phyloP scores from a whole-genome alignment of 2,888 invertebrate genomes.

The Meiosimyza decipiens region DNA sequence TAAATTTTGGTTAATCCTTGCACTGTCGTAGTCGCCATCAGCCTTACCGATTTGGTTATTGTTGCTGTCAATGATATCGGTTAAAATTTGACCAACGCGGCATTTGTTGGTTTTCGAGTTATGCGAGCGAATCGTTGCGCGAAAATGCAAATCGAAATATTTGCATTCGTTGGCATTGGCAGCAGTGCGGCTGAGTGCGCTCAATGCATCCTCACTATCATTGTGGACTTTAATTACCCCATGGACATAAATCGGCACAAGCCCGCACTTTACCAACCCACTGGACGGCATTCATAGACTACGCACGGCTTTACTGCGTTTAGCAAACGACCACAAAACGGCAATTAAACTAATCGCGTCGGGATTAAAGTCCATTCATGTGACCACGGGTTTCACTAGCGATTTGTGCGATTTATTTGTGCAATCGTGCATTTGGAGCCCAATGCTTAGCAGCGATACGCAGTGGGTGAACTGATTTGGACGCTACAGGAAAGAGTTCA shows the following conservation, averaged over 20 bases:
- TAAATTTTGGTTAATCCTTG: slow-evolving; percentile 66
- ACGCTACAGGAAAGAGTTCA: background rate
- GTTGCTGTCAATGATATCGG: background rate
- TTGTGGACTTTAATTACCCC: slow-evolving; percentile 44
- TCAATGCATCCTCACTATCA: slow-evolving; percentile 28
- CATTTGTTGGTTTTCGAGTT: slow-evolving; percentile 18
- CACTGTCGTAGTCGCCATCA: slow-evolving; percentile 38
- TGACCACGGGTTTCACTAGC: slow-evolving; percentile 54
- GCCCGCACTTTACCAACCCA: background rate
- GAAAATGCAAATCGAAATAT: slow-evolving; percentile 53
- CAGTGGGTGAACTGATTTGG: background rate
- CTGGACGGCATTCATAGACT: slow-evolving; percentile 23
- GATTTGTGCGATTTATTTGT: slow-evolving; percentile 50
- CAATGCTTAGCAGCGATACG: slow-evolving; percentile 20
- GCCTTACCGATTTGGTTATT: background rate
- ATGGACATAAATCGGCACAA: slow-evolving; percentile 52
- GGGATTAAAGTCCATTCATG: slow-evolving; percentile 63
- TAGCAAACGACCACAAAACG: slow-evolving; percentile 49
- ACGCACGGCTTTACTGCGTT: slow-evolving; percentile 34
- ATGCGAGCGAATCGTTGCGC: slow-evolving; percentile 32
- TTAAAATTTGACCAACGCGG: background rate
- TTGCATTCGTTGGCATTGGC: slow-evolving; percentile 22
- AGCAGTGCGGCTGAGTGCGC: slow-evolving; percentile 7
- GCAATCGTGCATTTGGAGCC: slow-evolving; percentile 17
- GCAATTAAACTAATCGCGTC: slow-evolving; percentile 67